These are phyloP conservation scores for Nezara viridula DNA, from an alignment of 2,888 invertebrate species.

Conservation along the genomic window DNA sequence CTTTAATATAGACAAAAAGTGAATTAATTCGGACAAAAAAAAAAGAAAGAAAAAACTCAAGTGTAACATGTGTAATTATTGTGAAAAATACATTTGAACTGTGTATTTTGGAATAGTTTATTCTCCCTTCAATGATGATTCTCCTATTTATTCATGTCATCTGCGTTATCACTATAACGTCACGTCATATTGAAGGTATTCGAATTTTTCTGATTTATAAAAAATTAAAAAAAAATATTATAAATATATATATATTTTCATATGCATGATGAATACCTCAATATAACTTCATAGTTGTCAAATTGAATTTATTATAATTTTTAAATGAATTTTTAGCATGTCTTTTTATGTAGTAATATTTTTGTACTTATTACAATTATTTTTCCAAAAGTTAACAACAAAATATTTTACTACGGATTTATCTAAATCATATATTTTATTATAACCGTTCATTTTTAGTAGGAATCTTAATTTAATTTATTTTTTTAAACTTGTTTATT, in stretches of 20 bases:
- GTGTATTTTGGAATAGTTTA: neutral
- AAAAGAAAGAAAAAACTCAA: neutral
- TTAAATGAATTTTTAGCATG: no score
- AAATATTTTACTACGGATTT: no score
- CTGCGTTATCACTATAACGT: neutral
- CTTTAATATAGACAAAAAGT: neutral
- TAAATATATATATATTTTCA: neutral
- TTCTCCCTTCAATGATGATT: neutral
- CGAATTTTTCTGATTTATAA: neutral
- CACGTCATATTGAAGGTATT: conserved; percentile 5
- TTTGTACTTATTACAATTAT: no score
- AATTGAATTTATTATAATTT: no score
- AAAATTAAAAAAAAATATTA: neutral
- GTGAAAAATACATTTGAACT: conserved; percentile 5
- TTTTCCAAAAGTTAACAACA: no score
- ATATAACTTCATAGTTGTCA: neutral
- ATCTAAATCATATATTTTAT: no score
- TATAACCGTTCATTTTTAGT: no score
- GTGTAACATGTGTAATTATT: neutral
- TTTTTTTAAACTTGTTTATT: no score
- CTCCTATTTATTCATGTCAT: neutral
- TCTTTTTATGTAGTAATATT: no score
- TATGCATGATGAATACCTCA: conserved; percentile 30
- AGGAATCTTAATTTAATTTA: no score
- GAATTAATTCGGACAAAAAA: neutral